Conservation (phyloP, 2,888 invertebrate genomes). For the Aphrophora alni region DNA sequence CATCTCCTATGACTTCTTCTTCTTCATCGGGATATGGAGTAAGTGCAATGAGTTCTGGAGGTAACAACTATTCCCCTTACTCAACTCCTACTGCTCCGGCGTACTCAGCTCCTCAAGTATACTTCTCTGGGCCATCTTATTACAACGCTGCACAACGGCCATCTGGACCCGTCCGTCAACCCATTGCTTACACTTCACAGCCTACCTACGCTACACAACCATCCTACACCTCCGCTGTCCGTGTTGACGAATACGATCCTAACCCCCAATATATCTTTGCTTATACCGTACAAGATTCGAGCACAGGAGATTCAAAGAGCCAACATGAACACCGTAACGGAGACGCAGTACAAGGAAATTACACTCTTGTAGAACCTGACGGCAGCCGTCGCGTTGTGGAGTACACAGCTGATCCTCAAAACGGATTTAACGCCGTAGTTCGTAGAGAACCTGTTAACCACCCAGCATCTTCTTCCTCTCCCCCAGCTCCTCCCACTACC, state of each 20-base stretch:
- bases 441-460: too few relatives aligned
- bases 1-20: background rate
- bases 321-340: conserved; percentile 50
- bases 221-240: too few relatives aligned
- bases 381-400: conserved; percentile 36
- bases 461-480: too few relatives aligned
- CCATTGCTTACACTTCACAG: background rate
- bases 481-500: conserved; percentile 13
- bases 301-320: conserved; percentile 51
- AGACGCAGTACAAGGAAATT: conserved; percentile 49
- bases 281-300: conserved; percentile 49
- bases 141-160: background rate
- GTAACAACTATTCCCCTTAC: background rate
- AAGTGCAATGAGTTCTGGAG: background rate
- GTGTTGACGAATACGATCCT: too few relatives aligned
- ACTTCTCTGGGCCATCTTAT: background rate
- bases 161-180: background rate
- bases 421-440: too few relatives aligned
- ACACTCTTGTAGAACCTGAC: too few relatives aligned
- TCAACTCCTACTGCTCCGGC: background rate
- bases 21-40: background rate
- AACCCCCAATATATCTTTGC: too few relatives aligned
- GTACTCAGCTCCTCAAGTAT: background rate
- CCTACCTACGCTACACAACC: too few relatives aligned
- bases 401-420: too few relatives aligned